Evolutionary conservation across 2,797 vertebrate genomes (phyloP).

Genomic region (Euthynnus affinis): DNA sequence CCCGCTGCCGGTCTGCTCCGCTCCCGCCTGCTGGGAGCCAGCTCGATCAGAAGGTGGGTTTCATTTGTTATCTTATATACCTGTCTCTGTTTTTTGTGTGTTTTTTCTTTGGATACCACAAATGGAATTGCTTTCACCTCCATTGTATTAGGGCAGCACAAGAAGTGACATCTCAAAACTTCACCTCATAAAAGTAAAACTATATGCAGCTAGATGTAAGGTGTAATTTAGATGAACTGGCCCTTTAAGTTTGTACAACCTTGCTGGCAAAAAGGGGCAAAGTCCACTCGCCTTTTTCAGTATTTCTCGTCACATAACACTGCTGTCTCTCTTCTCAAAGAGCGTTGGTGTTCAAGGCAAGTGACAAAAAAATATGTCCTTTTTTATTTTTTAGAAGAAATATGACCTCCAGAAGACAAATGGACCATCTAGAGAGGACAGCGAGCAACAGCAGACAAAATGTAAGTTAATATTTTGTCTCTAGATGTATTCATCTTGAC

Average conservation of each 20-base stretch:
- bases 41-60: conserved; percentile 83
- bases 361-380: conserved; percentile 43
- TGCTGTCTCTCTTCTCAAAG: not conserved
- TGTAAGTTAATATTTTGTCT: conserved; percentile 81
- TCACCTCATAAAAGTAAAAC: not conserved
- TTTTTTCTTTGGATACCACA: not conserved
- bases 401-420: conserved; percentile 89
- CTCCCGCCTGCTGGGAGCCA: conserved; percentile 58
- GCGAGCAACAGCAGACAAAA: conserved; percentile 89
- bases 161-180: not conserved
- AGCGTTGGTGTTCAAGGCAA: not conserved
- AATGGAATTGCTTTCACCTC: not conserved
- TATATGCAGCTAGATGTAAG: not conserved
- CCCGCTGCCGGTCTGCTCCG: conserved; percentile 50
- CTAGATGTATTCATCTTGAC: not conserved
- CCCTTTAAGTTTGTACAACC: conserved; percentile 28
- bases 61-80: not conserved
- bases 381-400: conserved; percentile 80
- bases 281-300: conserved; percentile 36
- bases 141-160: not conserved
- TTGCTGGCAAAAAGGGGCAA: conserved; percentile 46
- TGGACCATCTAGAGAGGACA: conserved; percentile 93
- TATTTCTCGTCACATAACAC: not conserved
- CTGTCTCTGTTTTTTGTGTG: conserved; percentile 3
- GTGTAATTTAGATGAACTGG: conserved; percentile 14